Evolutionary conservation across 2,888 invertebrate species (phyloP).

Genomic region (Drosophila differens): DNA sequence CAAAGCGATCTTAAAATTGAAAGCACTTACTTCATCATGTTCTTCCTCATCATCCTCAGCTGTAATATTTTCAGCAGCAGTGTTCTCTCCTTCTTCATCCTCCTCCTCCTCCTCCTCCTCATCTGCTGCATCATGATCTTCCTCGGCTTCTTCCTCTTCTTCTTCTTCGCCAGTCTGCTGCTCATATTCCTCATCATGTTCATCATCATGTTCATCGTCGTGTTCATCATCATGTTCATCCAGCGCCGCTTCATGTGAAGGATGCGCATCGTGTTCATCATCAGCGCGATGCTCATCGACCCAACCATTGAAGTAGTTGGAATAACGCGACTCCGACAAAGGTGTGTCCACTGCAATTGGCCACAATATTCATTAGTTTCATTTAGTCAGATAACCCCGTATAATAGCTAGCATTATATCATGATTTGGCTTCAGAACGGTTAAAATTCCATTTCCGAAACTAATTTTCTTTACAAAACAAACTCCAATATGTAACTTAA

Average conservation of each 20-base stretch:
- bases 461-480: background rate
- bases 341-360: conserved; percentile 87
- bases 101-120: conserved; percentile 62
- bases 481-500: background rate
- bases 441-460: background rate
- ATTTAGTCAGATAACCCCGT: background rate
- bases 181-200: conserved; percentile 56
- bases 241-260: conserved; percentile 77
- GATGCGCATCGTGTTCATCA: conserved; percentile 83
- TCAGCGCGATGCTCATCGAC: conserved; percentile 86
- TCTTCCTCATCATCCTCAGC: conserved; percentile 84
- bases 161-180: conserved; percentile 64
- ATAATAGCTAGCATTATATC: background rate
- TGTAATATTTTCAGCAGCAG: conserved; percentile 67
- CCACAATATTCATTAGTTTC: background rate
- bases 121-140: conserved; percentile 17
- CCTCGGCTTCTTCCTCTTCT: conserved; percentile 40
- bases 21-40: conserved; percentile 29
- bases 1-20: background rate
- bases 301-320: conserved; percentile 92
- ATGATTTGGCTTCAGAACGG: background rate
- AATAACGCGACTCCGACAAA: conserved; percentile 89
- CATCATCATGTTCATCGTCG: conserved; percentile 81
- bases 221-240: conserved; percentile 84
- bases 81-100: conserved; percentile 70